phyloP scores from a whole-genome alignment of 2,888 invertebrate species.

The Hymenopus coronatus region DNA sequence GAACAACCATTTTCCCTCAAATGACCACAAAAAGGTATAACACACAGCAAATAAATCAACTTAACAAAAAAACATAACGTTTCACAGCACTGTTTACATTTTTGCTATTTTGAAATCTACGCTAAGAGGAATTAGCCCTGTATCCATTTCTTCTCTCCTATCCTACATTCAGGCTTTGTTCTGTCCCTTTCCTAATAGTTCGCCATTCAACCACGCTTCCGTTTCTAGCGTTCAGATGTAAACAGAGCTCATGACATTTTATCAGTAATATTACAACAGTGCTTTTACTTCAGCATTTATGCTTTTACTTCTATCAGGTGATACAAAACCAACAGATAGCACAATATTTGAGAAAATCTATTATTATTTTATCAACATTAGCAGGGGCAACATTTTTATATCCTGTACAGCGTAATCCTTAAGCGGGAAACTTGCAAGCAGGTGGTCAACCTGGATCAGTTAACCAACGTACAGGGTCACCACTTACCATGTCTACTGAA shows the following conservation, averaged over 20 bases:
- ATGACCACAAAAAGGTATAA: background rate
- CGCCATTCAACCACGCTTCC: background rate
- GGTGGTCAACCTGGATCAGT: too few species aligned
- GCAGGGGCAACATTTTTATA: too few species aligned
- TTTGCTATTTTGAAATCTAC: background rate
- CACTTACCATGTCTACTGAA: too few species aligned
- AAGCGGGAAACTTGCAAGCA: too few species aligned
- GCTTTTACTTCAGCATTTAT: too few species aligned
- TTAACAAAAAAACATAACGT: background rate
- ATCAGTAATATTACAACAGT: too few species aligned
- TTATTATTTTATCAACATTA: too few species aligned
- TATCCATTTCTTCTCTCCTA: background rate
- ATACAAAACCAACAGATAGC: too few species aligned
- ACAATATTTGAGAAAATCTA: too few species aligned
- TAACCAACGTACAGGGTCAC: too few species aligned
- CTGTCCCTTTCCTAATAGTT: background rate
- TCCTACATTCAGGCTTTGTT: background rate
- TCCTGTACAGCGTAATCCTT: too few species aligned
- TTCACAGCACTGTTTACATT: background rate
- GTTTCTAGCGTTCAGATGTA: background rate
- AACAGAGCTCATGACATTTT: background rate
- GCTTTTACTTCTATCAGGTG: too few species aligned
- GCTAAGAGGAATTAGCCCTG: background rate
- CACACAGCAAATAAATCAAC: background rate
- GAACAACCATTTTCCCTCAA: background rate